Conservation (phyloP, 2,113 vertebrate genomes). For the Prolemur simus region DNA sequence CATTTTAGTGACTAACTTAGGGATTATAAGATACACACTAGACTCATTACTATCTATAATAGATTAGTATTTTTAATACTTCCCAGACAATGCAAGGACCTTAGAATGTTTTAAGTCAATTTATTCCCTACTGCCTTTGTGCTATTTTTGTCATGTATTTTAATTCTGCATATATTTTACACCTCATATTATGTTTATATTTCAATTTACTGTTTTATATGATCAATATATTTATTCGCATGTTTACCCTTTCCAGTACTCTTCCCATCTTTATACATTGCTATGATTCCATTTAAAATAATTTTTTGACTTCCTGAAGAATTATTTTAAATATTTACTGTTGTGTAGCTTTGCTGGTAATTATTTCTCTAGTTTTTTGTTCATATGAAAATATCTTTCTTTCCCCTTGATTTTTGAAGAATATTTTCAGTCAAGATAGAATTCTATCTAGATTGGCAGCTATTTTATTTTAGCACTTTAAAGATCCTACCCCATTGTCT, state of each 20-base stretch:
- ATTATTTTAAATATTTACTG: conserved; percentile 19
- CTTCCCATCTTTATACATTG: background rate
- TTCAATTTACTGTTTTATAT: background rate
- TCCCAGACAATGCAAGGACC: background rate
- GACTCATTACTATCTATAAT: background rate
- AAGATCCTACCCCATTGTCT: background rate
- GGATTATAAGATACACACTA: background rate
- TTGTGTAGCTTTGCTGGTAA: background rate
- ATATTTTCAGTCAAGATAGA: background rate
- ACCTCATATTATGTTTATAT: background rate
- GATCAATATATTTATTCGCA: background rate
- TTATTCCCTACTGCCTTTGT: background rate
- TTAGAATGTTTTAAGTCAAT: background rate
- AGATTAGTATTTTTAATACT: background rate
- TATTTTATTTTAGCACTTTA: background rate
- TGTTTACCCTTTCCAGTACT: background rate
- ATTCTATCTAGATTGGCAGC: background rate
- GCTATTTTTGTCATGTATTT: background rate
- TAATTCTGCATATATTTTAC: background rate
- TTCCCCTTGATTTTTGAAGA: background rate
- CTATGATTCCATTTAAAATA: conserved; percentile 15
- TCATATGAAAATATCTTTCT: background rate
- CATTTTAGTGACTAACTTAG: background rate
- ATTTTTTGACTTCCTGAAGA: background rate
- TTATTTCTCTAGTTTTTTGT: background rate